Evolutionary conservation across 2,888 invertebrate species (phyloP), one percentile per base, ranked within the genome.

Genomic region (Glaucopsyche alexis): DNA sequence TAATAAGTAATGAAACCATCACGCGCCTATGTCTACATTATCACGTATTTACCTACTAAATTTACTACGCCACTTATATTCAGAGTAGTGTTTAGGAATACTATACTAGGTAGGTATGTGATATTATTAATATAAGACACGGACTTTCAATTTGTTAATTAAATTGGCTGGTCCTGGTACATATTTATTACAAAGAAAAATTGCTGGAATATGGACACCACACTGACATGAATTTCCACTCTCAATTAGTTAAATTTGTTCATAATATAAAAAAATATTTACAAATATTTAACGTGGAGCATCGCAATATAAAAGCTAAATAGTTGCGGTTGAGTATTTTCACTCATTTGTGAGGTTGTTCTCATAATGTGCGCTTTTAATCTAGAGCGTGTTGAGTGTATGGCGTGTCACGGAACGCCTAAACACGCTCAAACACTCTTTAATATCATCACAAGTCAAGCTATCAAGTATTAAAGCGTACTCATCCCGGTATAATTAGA

Each of bases 1-100:
- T 71, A 74, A 74, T 74, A 71, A 72, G 74, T 71, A 55, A 72
- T 74, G 74, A 52, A 72, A 55, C 74, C 76, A 78, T 78, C 78
- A 83, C 79, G 80, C 80, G 79, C 80, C 79, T 78, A 55, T 69
- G 47, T 69, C 71, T 69, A 60, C 71, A 78, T 77, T 79, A 77
- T 76, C 76, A 78, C 84, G 16, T 83, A 38, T 60, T 2, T 29
- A 29, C 29, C 2, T 29, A 29, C 3, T 29, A 29, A 29, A 29
- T 29, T 60, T 60, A 60, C 29, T 60, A 13, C 29, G 7, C 29
- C 29, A 60, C 7, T 29, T 38, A 38, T 5, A 11, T 11, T 29
- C 14, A 38, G 29, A 60, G 7, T 19, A 19, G 19, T 19, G 3
- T 42, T 42, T 42, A 42, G 42, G 1, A 8, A 42, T 42, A 42